These are phyloP conservation scores for Oligia strigilis DNA, from an alignment of 2,888 invertebrate genomes.

Conservation along the genomic window DNA sequence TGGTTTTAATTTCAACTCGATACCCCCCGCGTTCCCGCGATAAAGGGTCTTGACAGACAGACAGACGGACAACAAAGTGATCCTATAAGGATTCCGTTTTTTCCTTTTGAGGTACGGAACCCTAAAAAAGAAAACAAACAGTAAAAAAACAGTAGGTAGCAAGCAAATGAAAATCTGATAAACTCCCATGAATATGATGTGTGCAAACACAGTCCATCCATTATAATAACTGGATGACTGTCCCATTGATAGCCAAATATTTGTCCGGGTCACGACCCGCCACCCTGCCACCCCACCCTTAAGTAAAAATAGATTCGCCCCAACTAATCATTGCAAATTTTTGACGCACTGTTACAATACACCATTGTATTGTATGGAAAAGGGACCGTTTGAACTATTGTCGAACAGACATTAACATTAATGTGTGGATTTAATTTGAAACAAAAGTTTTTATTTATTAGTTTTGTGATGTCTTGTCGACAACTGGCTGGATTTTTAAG, in stretches of 20 bases:
- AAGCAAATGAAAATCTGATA: not conserved
- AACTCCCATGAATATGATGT: slow-evolving; percentile 36
- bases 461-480: not conserved
- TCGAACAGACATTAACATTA: slow-evolving; percentile 43
- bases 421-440: slow-evolving; percentile 46
- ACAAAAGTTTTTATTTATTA: slow-evolving; percentile 49
- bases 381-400: slow-evolving; percentile 48
- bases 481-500: not conserved
- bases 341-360: slow-evolving; percentile 76
- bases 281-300: slow-evolving; percentile 71
- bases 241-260: slow-evolving; percentile 77
- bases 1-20: too few species aligned
- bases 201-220: slow-evolving; percentile 45
- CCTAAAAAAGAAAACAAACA: too few species aligned
- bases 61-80: too few species aligned
- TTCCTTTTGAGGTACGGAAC: too few species aligned
- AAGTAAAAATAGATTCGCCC: slow-evolving; percentile 83
- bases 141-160: not conserved
- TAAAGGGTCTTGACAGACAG: too few species aligned
- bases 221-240: slow-evolving; percentile 65
- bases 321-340: slow-evolving; percentile 82
- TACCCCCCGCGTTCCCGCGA: too few species aligned
- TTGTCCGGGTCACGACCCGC: slow-evolving; percentile 82
- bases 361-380: slow-evolving; percentile 60
- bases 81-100: too few species aligned